Evolutionary conservation across 1,140 invertebrate genomes (phyloP).

Genomic region (Meloidogyne exigua): DNA sequence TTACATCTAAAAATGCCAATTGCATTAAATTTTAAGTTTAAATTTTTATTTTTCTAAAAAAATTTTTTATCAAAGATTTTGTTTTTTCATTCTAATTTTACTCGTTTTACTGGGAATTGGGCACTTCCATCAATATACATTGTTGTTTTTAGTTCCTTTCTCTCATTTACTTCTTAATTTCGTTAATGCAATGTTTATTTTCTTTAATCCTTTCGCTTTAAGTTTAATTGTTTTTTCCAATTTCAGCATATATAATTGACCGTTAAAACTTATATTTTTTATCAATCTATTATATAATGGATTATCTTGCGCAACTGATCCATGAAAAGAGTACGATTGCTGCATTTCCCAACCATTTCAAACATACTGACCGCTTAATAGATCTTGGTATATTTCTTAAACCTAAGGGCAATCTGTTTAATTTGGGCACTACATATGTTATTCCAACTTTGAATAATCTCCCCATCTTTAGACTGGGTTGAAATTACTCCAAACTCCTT

Average conservation of each 20-base stretch:
- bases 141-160: no score
- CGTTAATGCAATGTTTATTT: no score
- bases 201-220: no score
- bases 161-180: no score
- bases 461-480: no score
- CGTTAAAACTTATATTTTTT: neutral
- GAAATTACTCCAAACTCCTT: no score
- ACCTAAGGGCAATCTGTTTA: no score
- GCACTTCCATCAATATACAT: no score
- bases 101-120: no score
- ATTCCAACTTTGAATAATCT: no score
- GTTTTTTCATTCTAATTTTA: neutral
- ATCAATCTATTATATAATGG: conserved; percentile 10
- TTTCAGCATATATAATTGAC: neutral
- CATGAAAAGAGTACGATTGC: conserved; percentile 20
- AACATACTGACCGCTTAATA: conserved; percentile 38
- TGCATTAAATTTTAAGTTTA: neutral
- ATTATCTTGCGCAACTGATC: conserved; percentile 29
- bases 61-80: neutral
- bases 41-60: neutral
- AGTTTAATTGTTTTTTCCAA: no score
- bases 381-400: conserved; percentile 31
- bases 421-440: no score
- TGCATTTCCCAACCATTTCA: conserved; percentile 32
- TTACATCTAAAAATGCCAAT: neutral